Evolutionary conservation across 30 jellyfish, hydroid and myxozoan species (phyloP).

Genomic region (Morbakka virulenta): DNA sequence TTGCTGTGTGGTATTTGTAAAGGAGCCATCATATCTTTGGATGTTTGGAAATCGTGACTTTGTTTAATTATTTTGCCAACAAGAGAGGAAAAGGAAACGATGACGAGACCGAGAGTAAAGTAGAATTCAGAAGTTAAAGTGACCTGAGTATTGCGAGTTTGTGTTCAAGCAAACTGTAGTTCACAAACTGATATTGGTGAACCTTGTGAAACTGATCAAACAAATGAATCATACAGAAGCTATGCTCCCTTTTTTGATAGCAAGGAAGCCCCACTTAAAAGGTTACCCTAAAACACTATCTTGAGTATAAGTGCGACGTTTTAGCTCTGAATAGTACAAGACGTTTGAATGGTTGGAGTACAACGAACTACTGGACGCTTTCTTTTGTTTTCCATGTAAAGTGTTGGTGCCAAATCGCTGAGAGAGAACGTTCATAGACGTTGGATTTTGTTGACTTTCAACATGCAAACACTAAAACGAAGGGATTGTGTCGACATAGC

Average conservation of each 20-base stretch:
- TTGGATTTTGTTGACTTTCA: background rate
- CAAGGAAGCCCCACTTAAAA: background rate
- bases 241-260: background rate
- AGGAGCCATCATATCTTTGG: no score
- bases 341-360: constrained; percentile 15
- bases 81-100: background rate
- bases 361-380: constrained; percentile 25
- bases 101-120: background rate
- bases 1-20: no score
- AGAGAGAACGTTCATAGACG: background rate
- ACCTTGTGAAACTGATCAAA: background rate
- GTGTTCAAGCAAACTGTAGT: background rate
- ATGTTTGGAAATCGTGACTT: no score
- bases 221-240: background rate
- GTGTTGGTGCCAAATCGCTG: background rate
- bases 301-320: background rate
- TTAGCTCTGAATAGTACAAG: background rate
- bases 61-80: background rate
- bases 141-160: no score
- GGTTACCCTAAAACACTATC: background rate
- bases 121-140: no score
- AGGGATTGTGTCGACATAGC: background rate
- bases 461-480: background rate
- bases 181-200: background rate
- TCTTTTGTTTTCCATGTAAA: background rate